Percentiles rank a stretch among this genome's conserved stretches.
These are phyloP conservation scores for Adineta ricciae DNA, from an alignment of 2,888 invertebrate species.

Conservation along the genomic window DNA sequence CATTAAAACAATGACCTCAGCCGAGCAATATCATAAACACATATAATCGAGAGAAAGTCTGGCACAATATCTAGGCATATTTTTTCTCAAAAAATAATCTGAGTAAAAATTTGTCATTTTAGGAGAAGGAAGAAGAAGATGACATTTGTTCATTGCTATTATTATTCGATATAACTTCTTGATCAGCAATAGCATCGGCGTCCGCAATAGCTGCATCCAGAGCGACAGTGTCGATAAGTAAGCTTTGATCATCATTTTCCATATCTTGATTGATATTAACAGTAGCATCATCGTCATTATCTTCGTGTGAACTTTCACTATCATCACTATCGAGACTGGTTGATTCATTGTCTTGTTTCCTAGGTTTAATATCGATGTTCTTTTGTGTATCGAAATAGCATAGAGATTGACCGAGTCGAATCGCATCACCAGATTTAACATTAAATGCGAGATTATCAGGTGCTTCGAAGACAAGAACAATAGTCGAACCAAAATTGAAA, in stretches of 20 bases:
- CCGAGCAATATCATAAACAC: no score
- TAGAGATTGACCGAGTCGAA: conserved; percentile 27
- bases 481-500: conserved; percentile 33
- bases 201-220: not conserved
- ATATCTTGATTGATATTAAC: not conserved
- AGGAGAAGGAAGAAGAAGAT: no score
- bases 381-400: not conserved
- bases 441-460: conserved; percentile 32
- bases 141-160: not conserved
- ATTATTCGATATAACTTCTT: not conserved
- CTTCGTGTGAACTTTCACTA: not conserved
- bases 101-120: no score
- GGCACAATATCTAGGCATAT: no score
- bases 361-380: not conserved
- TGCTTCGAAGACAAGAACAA: conserved; percentile 34
- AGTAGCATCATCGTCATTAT: not conserved
- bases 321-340: not conserved
- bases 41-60: no score
- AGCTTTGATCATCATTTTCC: not conserved
- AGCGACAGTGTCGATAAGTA: not conserved
- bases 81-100: no score
- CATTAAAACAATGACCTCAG: no score
- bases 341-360: not conserved
- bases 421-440: conserved; percentile 22
- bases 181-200: not conserved